Base-by-base conservation (phyloP, 1,140 invertebrate species). In the Andricus grossulariae region DNA sequence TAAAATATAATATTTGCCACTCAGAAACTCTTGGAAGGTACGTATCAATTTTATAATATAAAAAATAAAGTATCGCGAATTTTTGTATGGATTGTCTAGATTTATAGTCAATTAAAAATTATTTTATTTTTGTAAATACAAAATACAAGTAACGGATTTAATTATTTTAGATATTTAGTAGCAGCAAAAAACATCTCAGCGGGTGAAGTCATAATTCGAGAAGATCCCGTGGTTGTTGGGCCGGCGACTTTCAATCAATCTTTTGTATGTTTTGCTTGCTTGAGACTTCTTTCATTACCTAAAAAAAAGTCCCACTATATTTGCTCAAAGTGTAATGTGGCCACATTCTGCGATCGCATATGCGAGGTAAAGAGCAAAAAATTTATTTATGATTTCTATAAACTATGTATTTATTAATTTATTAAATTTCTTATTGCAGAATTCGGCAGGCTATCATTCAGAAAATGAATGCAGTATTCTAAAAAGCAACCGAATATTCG, bases 221-320 rank as follows among this genome's bases (percentile, higher is more conserved):
- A 95, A 55, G 87, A 92, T 49, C 93, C 94, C 2, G 82, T 93
- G 15, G 90, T 92, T 0, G 86, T 94, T n/a, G 94, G 94, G 12
- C 94, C 94, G 1, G 91, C 88, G 71, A 89, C 80, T n/a, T 86
- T 86, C 18, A 90, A 91, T 32, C 89, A 92, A 0, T 85, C 89
- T n/a, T 88, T 92, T 0, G 84, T 94, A 0, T 95, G 95, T 80
- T 92, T 94, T 77, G 92, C 92, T 60, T 95, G 95, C 82, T 89
- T 92, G 80, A 87, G 92, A 55, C 88, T 90, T 0, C 82, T 93
- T 86, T 80, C 92, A 84, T 81, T 77, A 88, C 91, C 45, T 72
- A 78, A 55, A 1, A 7, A 76, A 50, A 50, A 32, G 57, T 57
- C 18, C 1, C 45, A 72, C 1, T 83, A 91, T 15, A 77, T 88